Evolutionary conservation across 1,140 invertebrate species (phyloP).

Genomic region (Platyscapa corneri): DNA sequence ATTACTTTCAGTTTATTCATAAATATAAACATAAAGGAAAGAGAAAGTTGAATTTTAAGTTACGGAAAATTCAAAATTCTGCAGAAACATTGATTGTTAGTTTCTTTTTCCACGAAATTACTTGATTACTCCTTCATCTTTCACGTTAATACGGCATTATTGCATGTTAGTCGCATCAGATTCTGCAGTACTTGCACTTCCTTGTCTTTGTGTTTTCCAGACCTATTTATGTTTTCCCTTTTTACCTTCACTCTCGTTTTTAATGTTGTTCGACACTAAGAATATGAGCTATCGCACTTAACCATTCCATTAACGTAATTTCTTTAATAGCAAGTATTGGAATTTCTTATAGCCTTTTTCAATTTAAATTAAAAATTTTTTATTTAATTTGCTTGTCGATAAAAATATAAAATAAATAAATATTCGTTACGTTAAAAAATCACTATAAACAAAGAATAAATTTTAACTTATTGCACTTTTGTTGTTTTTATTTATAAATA

Average conservation of each 20-base stretch:
- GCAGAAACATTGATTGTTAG: not conserved
- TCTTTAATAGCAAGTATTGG: no score
- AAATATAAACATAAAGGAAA: not conserved
- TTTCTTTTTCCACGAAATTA: not conserved
- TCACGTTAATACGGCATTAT: not conserved
- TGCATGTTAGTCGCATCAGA: not conserved
- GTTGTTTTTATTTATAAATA: no score
- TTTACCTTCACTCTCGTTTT: not conserved
- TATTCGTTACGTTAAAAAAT: no score
- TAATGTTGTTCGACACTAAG: no score
- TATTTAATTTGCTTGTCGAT: no score
- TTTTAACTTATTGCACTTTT: no score
- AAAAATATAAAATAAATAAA: no score
- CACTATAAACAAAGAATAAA: no score
- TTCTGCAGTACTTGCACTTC: not conserved
- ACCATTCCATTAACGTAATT: no score
- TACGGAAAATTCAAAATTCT: slow-evolving; percentile 2
- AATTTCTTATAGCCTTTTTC: no score
- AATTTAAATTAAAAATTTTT: no score
- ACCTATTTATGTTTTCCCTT: not conserved
- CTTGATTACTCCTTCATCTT: not conserved
- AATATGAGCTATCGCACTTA: no score
- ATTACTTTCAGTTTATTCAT: not conserved
- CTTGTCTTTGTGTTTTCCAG: not conserved
- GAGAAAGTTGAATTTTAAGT: slow-evolving; percentile 6